Base-by-base conservation (phyloP, 1,140 invertebrate genomes). In the Nephotettix cincticeps region DNA sequence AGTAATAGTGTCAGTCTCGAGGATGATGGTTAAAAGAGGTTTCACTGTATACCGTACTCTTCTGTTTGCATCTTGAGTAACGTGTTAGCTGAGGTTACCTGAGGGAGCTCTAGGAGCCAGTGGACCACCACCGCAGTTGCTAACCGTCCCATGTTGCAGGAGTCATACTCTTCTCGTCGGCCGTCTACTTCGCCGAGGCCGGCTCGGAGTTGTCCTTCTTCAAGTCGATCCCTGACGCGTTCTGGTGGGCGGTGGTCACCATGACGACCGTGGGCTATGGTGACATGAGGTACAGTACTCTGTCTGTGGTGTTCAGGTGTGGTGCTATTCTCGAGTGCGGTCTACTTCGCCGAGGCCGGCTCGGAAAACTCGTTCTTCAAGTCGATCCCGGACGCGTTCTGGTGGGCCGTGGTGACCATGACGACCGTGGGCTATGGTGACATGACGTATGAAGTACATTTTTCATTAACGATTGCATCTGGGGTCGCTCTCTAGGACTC, bases 371-470 rank as follows among this genome's bases (percentile, higher is more conserved):
- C 96, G 76, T 95, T 96, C 89, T 98, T 98, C 88, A 96, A 94
- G 83, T 96, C 93, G 82, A 98, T 98, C 85, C 96, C 96, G 79
- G 93, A 95, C 82, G 94, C 94, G 74, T 97, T 97, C 86, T 97
- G 96, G 95, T 98, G 95, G 94, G 93, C 91, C 70, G 91, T 96
- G 71, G 93, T 95, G 75, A 94, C 93, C 75, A 94, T 94, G 91
- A 94, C 91, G 74, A 99, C 97, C 85, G 97, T 99, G 84, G 97
- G 97, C 86, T 99, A 99, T 90, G 98, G 98, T 88, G 98, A 99
- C 88, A 99, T 99, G 96, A 96, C 93, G 93, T 94, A 94, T 91
- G 92, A 74, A 90, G 84, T 88, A 86, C 84, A 23, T 51, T 79
- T 86, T 86, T 87, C 83, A 86, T 85, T 87, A 84, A 86, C 82